Conservation (phyloP, 2,113 vertebrate species). For the Synodontis membranacea region DNA sequence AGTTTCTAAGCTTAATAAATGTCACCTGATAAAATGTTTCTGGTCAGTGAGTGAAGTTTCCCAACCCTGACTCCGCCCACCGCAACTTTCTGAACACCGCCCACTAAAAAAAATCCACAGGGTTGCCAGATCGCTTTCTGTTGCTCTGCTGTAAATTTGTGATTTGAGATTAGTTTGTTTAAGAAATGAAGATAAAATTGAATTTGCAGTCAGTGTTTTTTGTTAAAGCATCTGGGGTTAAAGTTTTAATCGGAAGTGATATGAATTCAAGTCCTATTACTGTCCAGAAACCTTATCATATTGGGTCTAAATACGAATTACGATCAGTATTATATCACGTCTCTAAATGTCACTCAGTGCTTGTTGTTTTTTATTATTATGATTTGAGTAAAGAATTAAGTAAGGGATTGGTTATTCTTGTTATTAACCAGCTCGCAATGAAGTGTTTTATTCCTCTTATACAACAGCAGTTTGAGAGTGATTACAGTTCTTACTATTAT, state of each 20-base stretch:
- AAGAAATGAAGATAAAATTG: neutral
- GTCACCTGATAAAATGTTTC: slow-evolving; percentile 78
- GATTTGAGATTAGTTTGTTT: too few relatives aligned
- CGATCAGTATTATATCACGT: neutral
- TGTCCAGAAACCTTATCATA: neutral
- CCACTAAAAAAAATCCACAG: slow-evolving; percentile 72
- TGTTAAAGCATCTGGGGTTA: too few relatives aligned
- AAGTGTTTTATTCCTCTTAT: too few relatives aligned
- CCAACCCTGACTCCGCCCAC: slow-evolving; percentile 73
- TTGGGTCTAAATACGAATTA: neutral
- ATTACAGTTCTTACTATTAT: neutral
- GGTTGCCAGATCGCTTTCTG: slow-evolving; percentile 4
- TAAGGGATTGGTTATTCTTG: too few relatives aligned
- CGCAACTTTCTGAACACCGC: slow-evolving; percentile 81
- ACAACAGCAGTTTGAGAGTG: neutral
- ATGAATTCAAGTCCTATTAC: neutral
- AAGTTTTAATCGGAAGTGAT: neutral
- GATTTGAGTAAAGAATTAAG: too few relatives aligned
- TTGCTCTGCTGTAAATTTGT: too few relatives aligned
- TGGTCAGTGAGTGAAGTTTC: slow-evolving; percentile 74
- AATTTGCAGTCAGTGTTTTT: neutral
- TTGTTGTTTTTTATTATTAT: too few relatives aligned
- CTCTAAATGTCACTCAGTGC: neutral
- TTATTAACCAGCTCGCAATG: too few relatives aligned
- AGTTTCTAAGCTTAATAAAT: slow-evolving; percentile 62